Base-by-base conservation (phyloP, 1,140 invertebrate species). In the Aporrectodea caliginosa region DNA sequence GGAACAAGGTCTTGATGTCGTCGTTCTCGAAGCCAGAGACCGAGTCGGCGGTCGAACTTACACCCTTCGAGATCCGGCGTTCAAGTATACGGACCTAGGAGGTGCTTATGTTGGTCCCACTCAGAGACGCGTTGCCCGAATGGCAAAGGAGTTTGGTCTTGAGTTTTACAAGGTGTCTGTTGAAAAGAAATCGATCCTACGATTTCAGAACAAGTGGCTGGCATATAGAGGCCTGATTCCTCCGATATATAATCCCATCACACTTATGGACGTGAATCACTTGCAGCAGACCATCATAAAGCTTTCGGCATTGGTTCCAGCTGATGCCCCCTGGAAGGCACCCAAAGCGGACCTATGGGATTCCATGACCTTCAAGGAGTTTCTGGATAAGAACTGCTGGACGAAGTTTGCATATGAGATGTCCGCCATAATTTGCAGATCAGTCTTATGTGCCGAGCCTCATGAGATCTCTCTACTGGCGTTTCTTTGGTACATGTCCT, bases 311-410 rank as follows among this genome's bases (percentile, higher is more conserved):
- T 6, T 88, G 86, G 85, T 89, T 72, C 87, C 88, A 2, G 29
- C 82, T 1, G 83, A 86, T 30, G 85, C 83, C 1, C 88, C 88
- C 16, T 89, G 88, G 88, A 83, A 84, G 32, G 86, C 87, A 1
- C 85, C 87, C 1, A 82, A 87, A 69, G 88, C 88, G 16, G 80
- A 85, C 68, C 84, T 88, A 81, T 89, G 88, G 88, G 88, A 89
- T 74, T 83, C 77, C 0, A 88, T 88, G 85, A 89, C 87, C 12
- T 83, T 85, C 33, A 81, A 86, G 79, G 82, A 88, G 69, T 89
- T 88, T 78, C 74, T 85, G 22, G 80, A 88, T 69, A 83, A 86
- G 83, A 80, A 84, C 74, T 82, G 84, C 2, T 88, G 84, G 84
- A 88, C 88, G 79, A 83, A 58, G 43, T 58, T 58, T 22, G 43